Evolutionary conservation across 2,113 vertebrate species (phyloP), one percentile per base, ranked within the genome.

Genomic region (Zeus faber): DNA sequence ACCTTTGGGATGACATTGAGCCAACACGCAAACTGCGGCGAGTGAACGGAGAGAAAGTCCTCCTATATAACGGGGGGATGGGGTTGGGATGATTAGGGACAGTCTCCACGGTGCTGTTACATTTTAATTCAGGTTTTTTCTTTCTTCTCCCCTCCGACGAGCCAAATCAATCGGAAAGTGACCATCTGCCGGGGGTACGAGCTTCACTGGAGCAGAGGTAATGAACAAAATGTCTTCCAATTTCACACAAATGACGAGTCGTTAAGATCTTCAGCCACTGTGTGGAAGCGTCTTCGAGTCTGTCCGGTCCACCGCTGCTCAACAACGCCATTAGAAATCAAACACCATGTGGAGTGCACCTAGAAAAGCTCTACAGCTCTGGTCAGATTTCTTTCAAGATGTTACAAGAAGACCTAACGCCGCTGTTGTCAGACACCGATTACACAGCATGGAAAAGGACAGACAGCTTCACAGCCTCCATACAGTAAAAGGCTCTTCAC

Each of bases 151-250:
- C 77, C 80, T 82, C 86, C 87, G 83, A 87, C 84, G 89, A 91
- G 89, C 86, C 85, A 92, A 92, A 92, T 88, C 87, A 92, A 86
- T 92, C 89, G 85, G 88, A 93, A 92, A 94, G 90, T 93, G 89
- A 93, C 91, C 91, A 92, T 93, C 92, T 94, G 90, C 83, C 89
- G 82, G 74, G 82, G 79, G n/a, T 83, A 73, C 74, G 78, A 84
- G 70, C 81, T 85, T 66, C 83, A 88, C 67, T 87, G 79, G 80
- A 86, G 88, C 84, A 88, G 87, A 89, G 88, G 82, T 83, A 91
- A 92, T 89, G 85, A 88, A 87, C 74, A 90, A 87, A 89, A 88
- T 78, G 82, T 78, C 76, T 80, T 84, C 76, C 59, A 76, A 70
- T 79, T 87, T 78, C 75, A 73, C 51, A 82, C 67, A 83, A 85